Conservation (phyloP, 1,140 invertebrate species). For the Elymnias hypermnestra region DNA sequence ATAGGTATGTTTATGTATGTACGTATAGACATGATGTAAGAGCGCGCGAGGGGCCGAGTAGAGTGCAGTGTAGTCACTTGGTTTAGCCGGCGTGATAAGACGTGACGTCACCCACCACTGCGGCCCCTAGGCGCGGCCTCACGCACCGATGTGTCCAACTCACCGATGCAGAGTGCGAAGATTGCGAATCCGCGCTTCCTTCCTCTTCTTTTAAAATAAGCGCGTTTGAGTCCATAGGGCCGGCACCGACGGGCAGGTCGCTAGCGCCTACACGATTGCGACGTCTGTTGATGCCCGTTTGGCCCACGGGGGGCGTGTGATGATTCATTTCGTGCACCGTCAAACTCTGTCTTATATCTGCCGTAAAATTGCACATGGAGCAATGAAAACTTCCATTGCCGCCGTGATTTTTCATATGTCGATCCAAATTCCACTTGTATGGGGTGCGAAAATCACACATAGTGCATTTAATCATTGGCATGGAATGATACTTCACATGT, state of each 20-base stretch:
- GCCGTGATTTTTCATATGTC: slow-evolving; percentile 94
- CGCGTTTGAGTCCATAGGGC: slow-evolving; percentile 29
- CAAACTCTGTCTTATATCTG: slow-evolving; percentile 93
- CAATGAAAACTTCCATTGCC: slow-evolving; percentile 89
- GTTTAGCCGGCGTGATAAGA: slow-evolving; percentile 36
- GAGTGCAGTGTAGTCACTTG: slow-evolving; percentile 38
- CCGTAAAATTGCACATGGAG: slow-evolving; percentile 92
- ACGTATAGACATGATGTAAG: slow-evolving; percentile 42
- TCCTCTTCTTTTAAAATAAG: slow-evolving; percentile 59
- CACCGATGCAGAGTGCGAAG: slow-evolving; percentile 60
- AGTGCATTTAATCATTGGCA: slow-evolving; percentile 95
- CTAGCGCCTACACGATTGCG: slow-evolving; percentile 84
- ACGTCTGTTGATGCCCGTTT: slow-evolving; percentile 65
- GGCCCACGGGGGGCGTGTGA: slow-evolving; percentile 86
- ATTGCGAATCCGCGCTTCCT: slow-evolving; percentile 63
- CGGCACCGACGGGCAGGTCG: slow-evolving; percentile 65
- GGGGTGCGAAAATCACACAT: slow-evolving; percentile 95
- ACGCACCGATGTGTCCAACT: slow-evolving; percentile 40
- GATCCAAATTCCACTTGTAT: slow-evolving; percentile 95
- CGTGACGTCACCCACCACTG: slow-evolving; percentile 54
- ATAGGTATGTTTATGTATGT: slow-evolving; percentile 20
- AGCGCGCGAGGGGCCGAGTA: slow-evolving; percentile 41
- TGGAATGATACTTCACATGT: slow-evolving; percentile 95
- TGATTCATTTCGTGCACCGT: slow-evolving; percentile 95
- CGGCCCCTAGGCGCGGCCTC: slow-evolving; percentile 42